These are phyloP conservation scores for Elgaria multicarinata DNA, from an alignment of 2,113 vertebrate genomes.

Conservation along the genomic window DNA sequence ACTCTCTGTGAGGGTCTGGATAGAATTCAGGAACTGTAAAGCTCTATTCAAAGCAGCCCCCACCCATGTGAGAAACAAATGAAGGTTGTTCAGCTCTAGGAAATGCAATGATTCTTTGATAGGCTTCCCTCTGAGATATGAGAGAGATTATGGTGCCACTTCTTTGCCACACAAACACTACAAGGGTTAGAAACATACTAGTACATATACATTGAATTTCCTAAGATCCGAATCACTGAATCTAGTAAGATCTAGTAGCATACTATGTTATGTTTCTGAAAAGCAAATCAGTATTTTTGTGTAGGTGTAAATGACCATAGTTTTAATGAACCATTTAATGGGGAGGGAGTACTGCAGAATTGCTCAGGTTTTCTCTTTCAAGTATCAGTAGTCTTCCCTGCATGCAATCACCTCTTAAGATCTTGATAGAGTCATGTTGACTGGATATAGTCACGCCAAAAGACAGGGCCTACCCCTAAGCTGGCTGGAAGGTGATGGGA, in stretches of 20 bases:
- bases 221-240: not conserved
- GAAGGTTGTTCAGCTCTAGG: conserved; percentile 34
- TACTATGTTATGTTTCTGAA: not conserved
- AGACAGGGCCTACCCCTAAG: not conserved
- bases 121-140: not conserved
- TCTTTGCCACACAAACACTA: not conserved
- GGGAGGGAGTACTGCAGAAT: not conserved
- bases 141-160: conserved; percentile 3
- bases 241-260: not conserved
- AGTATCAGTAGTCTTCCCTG: not conserved
- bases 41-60: conserved; percentile 15
- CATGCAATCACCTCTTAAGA: not conserved
- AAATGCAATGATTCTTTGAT: not conserved
- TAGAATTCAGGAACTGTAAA: conserved; percentile 42
- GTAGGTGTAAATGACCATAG: not conserved
- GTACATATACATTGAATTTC: not conserved
- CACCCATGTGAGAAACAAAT: conserved; percentile 33
- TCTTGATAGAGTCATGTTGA: not conserved
- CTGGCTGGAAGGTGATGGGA: not conserved
- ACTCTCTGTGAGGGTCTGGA: conserved; percentile 39
- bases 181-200: not conserved
- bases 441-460: not conserved
- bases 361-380: not conserved
- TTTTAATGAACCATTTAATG: not conserved
- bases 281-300: not conserved